Conservation (phyloP, 1,140 invertebrate species). For the Patella vulgata region DNA sequence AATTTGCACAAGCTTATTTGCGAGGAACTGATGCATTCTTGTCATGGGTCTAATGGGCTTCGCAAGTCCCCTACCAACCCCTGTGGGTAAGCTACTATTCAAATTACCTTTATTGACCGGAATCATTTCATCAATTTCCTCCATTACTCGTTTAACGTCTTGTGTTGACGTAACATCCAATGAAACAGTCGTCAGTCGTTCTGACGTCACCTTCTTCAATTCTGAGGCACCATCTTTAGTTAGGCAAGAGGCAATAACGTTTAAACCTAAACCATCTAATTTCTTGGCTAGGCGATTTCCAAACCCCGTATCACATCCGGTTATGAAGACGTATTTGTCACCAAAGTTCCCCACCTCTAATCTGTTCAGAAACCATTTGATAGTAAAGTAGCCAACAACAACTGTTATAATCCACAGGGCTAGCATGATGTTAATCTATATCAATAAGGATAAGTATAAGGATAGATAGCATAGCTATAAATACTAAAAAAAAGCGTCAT, state of each 20-base stretch:
- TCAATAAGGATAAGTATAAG: too few species aligned
- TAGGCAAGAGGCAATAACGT: conserved; percentile 67
- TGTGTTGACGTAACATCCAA: conserved; percentile 46
- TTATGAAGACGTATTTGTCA: conserved; percentile 59
- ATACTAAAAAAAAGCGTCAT: too few species aligned
- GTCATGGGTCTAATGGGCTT: too few species aligned
- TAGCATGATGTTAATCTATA: too few species aligned
- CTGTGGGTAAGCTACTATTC: too few species aligned
- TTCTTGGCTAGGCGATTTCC: conserved; percentile 64
- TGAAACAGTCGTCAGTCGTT: conserved; percentile 20
- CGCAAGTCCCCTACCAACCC: too few species aligned
- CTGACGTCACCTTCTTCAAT: conserved; percentile 19
- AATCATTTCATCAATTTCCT: too few species aligned
- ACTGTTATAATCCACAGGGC: background rate
- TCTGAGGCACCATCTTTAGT: conserved; percentile 34
- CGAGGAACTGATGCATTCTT: too few species aligned
- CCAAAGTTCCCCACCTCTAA: background rate
- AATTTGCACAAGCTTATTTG: too few species aligned
- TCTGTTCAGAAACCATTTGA: background rate
- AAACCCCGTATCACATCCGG: conserved; percentile 69
- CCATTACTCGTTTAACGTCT: too few species aligned
- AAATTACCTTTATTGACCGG: too few species aligned
- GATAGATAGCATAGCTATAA: too few species aligned
- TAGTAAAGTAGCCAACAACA: background rate
- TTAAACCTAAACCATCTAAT: conserved; percentile 62